These are phyloP conservation scores for Mylabris phalerata DNA, from an alignment of 1,140 invertebrate genomes.

Conservation along the genomic window DNA sequence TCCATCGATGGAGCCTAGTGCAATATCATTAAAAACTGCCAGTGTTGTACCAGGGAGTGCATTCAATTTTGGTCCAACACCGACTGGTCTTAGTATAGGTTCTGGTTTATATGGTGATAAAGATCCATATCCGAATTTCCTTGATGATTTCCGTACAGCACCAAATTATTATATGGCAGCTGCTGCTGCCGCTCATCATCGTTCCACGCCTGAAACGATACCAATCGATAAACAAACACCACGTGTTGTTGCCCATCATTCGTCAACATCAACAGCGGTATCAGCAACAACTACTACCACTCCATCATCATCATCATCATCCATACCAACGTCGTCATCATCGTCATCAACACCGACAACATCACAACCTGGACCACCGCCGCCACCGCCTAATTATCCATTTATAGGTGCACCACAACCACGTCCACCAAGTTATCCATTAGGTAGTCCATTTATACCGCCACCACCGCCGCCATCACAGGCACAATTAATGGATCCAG, in stretches of 20 bases:
- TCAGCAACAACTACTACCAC: too few relatives aligned
- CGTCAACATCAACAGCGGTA: conserved; percentile 28
- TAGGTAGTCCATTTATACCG: conserved; percentile 45
- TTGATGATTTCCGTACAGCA: conserved; percentile 55
- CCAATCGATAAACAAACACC: conserved; percentile 42
- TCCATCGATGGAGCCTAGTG: conserved; percentile 46
- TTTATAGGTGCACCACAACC: conserved; percentile 49
- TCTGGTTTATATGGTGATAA: conserved; percentile 51
- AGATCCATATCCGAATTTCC: conserved; percentile 48
- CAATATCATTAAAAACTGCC: conserved; percentile 50
- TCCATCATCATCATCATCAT: too few relatives aligned
- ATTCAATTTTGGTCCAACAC: conserved; percentile 59
- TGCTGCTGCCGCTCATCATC: conserved; percentile 45
- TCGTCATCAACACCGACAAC: conserved; percentile 26
- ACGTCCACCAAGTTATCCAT: conserved; percentile 46
- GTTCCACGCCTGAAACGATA: conserved; percentile 36
- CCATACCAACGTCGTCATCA: not conserved
- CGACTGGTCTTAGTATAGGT: conserved; percentile 45
- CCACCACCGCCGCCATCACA: conserved; percentile 36
- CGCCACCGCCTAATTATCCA: conserved; percentile 40
- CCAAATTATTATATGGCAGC: conserved; percentile 52
- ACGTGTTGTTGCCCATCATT: conserved; percentile 37
- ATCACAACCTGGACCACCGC: not conserved
- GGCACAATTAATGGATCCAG: conserved; percentile 45
- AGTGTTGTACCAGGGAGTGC: conserved; percentile 60